Percentiles rank a stretch among this genome's conserved stretches.
Evolutionary conservation across 2,888 invertebrate genomes (phyloP).

Genomic region (Cristatella mucedo): DNA sequence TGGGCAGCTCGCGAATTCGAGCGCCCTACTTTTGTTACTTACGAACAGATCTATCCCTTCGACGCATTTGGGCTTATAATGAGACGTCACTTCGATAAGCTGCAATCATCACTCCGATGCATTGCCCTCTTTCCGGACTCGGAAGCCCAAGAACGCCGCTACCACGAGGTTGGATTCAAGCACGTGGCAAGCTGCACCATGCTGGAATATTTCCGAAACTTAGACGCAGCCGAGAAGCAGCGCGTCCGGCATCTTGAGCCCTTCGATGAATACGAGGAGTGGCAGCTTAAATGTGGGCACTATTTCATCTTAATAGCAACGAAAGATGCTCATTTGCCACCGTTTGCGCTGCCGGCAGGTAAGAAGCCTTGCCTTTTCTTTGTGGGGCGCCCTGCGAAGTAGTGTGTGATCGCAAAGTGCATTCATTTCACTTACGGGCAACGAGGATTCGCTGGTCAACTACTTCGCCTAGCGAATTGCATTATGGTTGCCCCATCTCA

Average conservation of each 20-base stretch:
- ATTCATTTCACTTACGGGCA: too few relatives aligned
- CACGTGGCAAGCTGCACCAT: constrained; percentile 20
- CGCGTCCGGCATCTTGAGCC: constrained; percentile 36
- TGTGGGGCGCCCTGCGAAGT: too few relatives aligned
- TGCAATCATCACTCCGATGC: constrained; percentile 39
- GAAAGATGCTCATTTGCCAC: background rate
- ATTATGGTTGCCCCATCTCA: too few relatives aligned
- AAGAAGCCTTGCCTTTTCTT: too few relatives aligned
- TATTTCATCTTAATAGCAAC: constrained; percentile 37
- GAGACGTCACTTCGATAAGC: constrained; percentile 37
- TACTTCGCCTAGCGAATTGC: too few relatives aligned
- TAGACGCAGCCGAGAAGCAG: constrained; percentile 25
- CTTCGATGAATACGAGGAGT: constrained; percentile 44
- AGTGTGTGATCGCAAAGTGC: too few relatives aligned
- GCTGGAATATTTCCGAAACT: constrained; percentile 33
- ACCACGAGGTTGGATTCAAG: constrained; percentile 24
- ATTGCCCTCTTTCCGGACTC: constrained; percentile 31
- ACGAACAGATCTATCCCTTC: constrained; percentile 36
- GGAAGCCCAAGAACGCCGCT: constrained; percentile 31
- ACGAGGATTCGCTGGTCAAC: too few relatives aligned
- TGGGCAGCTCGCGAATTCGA: constrained; percentile 36
- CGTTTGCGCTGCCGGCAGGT: too few relatives aligned
- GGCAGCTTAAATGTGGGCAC: constrained; percentile 41
- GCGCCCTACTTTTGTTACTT: constrained; percentile 37
- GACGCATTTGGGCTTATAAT: constrained; percentile 33